phyloP scores from a whole-genome alignment of 2,888 invertebrate genomes.

The Tetragonisca angustula region DNA sequence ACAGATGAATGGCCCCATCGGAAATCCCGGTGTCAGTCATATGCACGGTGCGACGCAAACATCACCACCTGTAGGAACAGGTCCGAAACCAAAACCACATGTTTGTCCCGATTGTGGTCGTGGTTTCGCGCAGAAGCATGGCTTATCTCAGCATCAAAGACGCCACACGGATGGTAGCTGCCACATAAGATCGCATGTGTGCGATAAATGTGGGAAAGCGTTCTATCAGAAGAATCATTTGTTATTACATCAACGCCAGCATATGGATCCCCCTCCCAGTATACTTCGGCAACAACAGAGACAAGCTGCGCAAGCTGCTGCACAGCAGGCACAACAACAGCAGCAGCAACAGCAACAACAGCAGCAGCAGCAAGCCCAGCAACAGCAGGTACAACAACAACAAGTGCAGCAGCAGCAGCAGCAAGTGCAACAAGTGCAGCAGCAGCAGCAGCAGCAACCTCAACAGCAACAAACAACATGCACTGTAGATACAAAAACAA shows the following conservation, averaged over 20 bases:
- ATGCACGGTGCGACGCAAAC: slow-evolving; percentile 83
- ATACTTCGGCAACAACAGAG: slow-evolving; percentile 83
- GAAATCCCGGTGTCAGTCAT: slow-evolving; percentile 81
- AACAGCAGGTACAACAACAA: slow-evolving; percentile 83
- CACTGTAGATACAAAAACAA: slow-evolving; percentile 77
- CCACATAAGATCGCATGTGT: slow-evolving; percentile 91
- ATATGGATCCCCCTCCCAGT: slow-evolving; percentile 88
- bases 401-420: slow-evolving; percentile 83
- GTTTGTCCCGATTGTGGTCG: slow-evolving; percentile 92
- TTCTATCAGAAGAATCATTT: slow-evolving; percentile 95
- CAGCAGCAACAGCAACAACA: slow-evolving; percentile 73
- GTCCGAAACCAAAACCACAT: slow-evolving; percentile 89
- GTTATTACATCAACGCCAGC: slow-evolving; percentile 92
- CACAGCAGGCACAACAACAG: slow-evolving; percentile 79
- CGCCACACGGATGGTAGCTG: slow-evolving; percentile 93
- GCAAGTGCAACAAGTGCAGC: slow-evolving; percentile 78
- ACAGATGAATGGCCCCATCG: slow-evolving; percentile 83
- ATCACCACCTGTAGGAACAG: slow-evolving; percentile 81
- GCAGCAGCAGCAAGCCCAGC: slow-evolving; percentile 73
- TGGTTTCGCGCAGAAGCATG: slow-evolving; percentile 93
- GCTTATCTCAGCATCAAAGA: slow-evolving; percentile 91
- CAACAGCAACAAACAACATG: slow-evolving; percentile 83
- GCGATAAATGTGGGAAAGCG: slow-evolving; percentile 92
- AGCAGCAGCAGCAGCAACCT: slow-evolving; percentile 73
- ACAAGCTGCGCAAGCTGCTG: slow-evolving; percentile 82